Evolutionary conservation across 2,113 vertebrate genomes (phyloP).

Genomic region (Elanoides forficatus): DNA sequence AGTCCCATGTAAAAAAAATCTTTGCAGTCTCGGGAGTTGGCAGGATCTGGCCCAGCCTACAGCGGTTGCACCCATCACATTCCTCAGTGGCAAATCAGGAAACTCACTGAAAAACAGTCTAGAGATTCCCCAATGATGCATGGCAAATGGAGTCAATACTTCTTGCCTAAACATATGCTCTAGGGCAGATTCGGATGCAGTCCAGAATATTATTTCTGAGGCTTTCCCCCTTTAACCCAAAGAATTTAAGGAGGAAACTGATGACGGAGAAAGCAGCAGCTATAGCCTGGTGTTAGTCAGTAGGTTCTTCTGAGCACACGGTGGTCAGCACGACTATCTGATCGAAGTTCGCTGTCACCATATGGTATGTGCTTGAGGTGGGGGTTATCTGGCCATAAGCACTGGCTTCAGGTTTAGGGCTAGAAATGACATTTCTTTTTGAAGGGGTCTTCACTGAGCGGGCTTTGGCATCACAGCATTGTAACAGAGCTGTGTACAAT

Average conservation of each 20-base stretch:
- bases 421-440: not conserved
- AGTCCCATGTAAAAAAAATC: not conserved
- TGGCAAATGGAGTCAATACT: not conserved
- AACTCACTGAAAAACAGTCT: not conserved
- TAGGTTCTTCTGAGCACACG: not conserved
- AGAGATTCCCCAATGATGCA: not conserved
- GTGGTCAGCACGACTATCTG: not conserved
- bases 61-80: not conserved
- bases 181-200: not conserved
- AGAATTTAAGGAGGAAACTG: not conserved
- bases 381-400: not conserved
- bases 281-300: not conserved
- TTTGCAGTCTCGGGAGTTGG: not conserved
- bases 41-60: not conserved
- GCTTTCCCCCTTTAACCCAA: not conserved
- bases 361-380: not conserved
- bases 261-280: not conserved
- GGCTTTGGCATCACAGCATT: not conserved
- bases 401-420: not conserved
- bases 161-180: not conserved
- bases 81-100: not conserved
- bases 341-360: not conserved
- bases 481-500: not conserved
- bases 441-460: not conserved
- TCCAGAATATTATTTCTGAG: not conserved